Evolutionary conservation across 53 echinoderm and acorn worm species (phyloP), one percentile per base, ranked within the genome.

Genomic region (Zoroaster sp.): DNA sequence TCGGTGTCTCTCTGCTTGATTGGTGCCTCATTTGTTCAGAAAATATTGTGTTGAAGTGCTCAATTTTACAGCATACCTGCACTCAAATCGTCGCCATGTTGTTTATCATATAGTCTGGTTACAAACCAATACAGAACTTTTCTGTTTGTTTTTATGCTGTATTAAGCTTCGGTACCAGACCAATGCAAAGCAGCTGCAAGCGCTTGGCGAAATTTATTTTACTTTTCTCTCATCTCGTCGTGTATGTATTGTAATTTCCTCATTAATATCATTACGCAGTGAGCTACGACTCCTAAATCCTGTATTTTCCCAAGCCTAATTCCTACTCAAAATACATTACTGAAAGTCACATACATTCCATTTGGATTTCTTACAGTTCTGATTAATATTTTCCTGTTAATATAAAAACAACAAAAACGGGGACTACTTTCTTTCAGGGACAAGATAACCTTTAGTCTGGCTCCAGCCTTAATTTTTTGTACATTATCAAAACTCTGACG

Each of bases 1-100:
- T 91, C 45, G 89, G 86, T 52, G 93, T 75, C 65, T 93, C 90
- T 78, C 81, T 88, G 40, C 83, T 87, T 55, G 80, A 87, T 70
- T 91, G 83, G 44, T 75, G 91, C 77, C 75, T 75, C 83, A 83
- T 91, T 75, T 91, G 78, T 33, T 23, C 46, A 4, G 33, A 30
- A 77, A 77, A 9, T 49, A 15, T 28, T 40, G 44, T 20, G 28
- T 77, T 70, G 30, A 12, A 3, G 33, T 31, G 46, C 18, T 36
- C 0, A 54, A 34, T 54, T 78, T 51, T 13, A 55, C 54, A 23
- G 17, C 79, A 11, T 15, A 45, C 21, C 4, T 11, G 35, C 35
- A 73, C 46, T 49, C 38, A 68, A 32, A 5, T 85, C 54, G 85
- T 70, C 85, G 85, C 85, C 85, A 85, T 85, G 47, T 85, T 85